These are phyloP conservation scores for Reticulitermes lucifugus DNA, from an alignment of 2,888 invertebrate species.

Conservation along the genomic window DNA sequence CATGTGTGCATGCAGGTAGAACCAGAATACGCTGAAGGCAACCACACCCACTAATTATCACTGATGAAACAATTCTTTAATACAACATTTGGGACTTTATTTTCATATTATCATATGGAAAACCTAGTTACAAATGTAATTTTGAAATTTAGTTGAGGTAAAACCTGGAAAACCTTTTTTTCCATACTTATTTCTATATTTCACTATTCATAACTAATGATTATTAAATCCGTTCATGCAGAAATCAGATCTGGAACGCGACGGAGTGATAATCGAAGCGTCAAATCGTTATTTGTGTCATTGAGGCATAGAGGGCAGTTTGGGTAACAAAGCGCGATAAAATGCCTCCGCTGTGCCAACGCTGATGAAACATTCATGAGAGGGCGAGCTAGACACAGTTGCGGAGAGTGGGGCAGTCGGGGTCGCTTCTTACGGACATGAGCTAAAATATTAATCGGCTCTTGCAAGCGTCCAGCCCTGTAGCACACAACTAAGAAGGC, in stretches of 20 bases:
- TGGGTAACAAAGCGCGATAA: background rate
- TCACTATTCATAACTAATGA: background rate
- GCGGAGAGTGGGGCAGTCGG: background rate
- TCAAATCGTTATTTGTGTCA: slow-evolving; percentile 6
- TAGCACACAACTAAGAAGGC: background rate
- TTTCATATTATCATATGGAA: too few species aligned
- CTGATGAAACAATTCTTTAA: too few species aligned
- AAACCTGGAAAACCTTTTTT: too few species aligned
- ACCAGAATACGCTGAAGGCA: too few species aligned
- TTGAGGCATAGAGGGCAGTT: background rate
- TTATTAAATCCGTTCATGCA: background rate
- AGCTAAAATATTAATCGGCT: background rate
- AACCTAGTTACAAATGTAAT: too few species aligned
- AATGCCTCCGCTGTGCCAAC: background rate
- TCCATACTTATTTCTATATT: background rate
- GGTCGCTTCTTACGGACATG: background rate
- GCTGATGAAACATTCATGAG: slow-evolving; percentile 32
- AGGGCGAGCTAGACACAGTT: background rate
- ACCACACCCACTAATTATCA: too few species aligned
- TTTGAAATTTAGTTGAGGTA: too few species aligned
- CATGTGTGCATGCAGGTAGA: too few species aligned
- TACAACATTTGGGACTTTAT: too few species aligned
- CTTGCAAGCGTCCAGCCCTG: background rate
- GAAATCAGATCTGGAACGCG: background rate
- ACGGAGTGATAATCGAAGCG: background rate